Evolutionary conservation across 2,797 vertebrate genomes (phyloP), one percentile per base, ranked within the genome.

Genomic region (Coluber constrictor): DNA sequence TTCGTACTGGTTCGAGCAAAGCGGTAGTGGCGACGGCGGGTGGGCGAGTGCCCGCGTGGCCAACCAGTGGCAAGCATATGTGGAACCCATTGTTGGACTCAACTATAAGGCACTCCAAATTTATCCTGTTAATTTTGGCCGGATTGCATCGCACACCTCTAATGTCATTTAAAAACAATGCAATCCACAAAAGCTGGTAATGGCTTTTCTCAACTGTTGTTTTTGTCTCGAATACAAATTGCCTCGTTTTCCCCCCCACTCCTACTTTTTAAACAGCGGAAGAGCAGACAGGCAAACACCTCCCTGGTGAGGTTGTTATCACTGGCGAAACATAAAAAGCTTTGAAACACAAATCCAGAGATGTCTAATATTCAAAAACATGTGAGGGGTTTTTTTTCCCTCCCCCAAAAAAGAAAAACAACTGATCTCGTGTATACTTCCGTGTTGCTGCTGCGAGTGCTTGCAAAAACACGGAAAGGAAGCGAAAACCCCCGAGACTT

Each of bases 341-440:
- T 87, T 87, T 92, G 54, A 92, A 57, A 37, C n/a, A 29, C 51
- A 88, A 70, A 70, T 88, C 87, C 63, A 55, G 61, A 92, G 61
- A 56, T 23, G 25, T 70, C 5, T 7, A 61, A 61, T 86, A 59
- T 29, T 60, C 59, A 57, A 86, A 91, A 61, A 88, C 56, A 16
- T 43, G 15, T 43, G 66, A 37, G 37, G 61, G 61, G 0, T 5
- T 66, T 74, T 70, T 8, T 32, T 63, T 0, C 0, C 11, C 11
- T 8, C 51, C 11, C 51, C 51, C 1, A 1, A 29, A 63, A 74
- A 37, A 56, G 7, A 37, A 16, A 27, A 47, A n/a, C 51, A 37
- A 74, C 47, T 12, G 12, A 47, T 70, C 59, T 87, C 6, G 29
- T 25, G 25, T 87, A 66, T 13, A 87, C 51, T 32, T 87, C 54